phyloP scores from a whole-genome alignment of 2,113 vertebrate species.

The Gobius niger region DNA sequence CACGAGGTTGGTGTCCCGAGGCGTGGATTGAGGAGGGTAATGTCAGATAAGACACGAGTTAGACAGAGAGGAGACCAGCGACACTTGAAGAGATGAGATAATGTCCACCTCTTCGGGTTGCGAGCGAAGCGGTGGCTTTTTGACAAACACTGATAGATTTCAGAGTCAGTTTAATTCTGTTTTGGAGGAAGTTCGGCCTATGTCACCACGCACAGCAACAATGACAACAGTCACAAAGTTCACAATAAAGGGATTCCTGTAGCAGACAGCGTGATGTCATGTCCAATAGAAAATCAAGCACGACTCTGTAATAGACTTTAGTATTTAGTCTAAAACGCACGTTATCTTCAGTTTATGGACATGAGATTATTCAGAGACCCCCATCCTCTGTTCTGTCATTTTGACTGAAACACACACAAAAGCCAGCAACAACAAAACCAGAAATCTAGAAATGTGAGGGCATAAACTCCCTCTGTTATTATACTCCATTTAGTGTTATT shows the following conservation, averaged over 20 bases:
- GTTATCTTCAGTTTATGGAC: constrained; percentile 29
- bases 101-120: constrained; percentile 23
- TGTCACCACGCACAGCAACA: no score
- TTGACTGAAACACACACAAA: neutral
- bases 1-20: neutral
- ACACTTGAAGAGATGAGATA: constrained; percentile 74
- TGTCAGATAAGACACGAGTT: neutral
- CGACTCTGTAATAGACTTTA: constrained; percentile 6
- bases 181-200: no score
- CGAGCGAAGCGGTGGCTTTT: neutral
- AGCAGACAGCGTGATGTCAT: constrained; percentile 21
- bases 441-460: neutral
- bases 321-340: constrained; percentile 9
- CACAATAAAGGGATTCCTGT: constrained; percentile 13
- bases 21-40: neutral
- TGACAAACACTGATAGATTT: neutral
- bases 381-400: constrained; percentile 3
- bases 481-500: no score
- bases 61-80: constrained; percentile 80
- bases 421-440: no score
- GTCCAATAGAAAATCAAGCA: neutral
- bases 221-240: neutral
- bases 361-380: constrained; percentile 29
- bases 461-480: constrained; percentile 38
- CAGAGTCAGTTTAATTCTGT: neutral